Conservation (phyloP, 2,888 invertebrate genomes). For the Digitonthophagus gazella region DNA sequence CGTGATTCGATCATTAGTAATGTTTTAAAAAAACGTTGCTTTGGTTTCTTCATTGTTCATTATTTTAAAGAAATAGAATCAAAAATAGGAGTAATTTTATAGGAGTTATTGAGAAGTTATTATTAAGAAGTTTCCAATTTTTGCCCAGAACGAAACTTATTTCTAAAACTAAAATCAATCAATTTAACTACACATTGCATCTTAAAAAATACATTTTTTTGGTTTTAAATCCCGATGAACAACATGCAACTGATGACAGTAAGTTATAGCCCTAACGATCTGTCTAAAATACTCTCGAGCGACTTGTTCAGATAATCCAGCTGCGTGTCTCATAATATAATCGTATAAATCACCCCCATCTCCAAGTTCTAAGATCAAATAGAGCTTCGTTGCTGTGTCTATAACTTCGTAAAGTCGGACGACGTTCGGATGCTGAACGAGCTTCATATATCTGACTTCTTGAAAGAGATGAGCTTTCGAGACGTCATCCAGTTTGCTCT, state of each 20-base stretch:
- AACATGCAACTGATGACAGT: conserved; percentile 92
- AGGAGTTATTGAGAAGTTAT: too few relatives aligned
- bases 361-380: conserved; percentile 94
- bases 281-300: conserved; percentile 93
- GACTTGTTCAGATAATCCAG: conserved; percentile 78
- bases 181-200: conserved; percentile 95
- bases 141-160: conserved; percentile 93
- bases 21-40: too few relatives aligned
- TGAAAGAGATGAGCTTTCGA: conserved; percentile 95
- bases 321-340: conserved; percentile 94
- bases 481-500: conserved; percentile 94
- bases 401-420: conserved; percentile 98
- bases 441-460: conserved; percentile 96
- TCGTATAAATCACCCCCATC: conserved; percentile 99
- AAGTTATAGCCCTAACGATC: conserved; percentile 96
- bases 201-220: conserved; percentile 98
- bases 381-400: conserved; percentile 97
- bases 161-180: conserved; percentile 98
- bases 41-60: too few relatives aligned
- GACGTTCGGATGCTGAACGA: conserved; percentile 99
- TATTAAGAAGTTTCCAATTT: conserved; percentile 96
- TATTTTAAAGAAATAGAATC: not conserved
- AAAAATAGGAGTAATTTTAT: too few relatives aligned
- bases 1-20: not conserved
- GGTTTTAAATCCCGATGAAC: conserved; percentile 95